Conservation (phyloP, 2,113 vertebrate genomes). For the Tupaia tana region DNA sequence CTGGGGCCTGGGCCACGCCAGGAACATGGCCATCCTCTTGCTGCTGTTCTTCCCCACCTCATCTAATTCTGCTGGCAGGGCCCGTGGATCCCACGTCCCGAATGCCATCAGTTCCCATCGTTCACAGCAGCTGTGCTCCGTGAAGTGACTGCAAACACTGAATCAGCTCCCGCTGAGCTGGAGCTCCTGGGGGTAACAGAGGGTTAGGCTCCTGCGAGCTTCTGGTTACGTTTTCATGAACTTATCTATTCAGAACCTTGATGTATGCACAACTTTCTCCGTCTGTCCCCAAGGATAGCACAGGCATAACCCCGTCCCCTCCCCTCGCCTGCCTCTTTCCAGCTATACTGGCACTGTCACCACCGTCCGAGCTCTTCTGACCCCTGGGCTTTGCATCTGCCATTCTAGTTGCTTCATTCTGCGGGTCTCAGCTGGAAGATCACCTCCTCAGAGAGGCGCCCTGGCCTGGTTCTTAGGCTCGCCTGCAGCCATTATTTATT, state of each 20-base stretch:
- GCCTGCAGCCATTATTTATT: neutral
- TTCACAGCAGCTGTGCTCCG: neutral
- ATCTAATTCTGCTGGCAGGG: neutral
- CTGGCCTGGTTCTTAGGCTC: too few relatives aligned
- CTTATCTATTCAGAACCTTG: neutral
- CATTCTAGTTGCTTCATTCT: neutral
- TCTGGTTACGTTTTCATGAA: neutral
- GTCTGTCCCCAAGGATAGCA: rapidly evolving
- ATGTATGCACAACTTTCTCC: neutral
- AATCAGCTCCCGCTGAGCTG: neutral
- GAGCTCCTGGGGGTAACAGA: neutral
- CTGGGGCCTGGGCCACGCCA: neutral
- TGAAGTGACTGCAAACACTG: rapidly evolving
- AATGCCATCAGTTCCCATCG: neutral
- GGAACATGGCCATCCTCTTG: neutral
- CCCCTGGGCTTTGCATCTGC: rapidly evolving
- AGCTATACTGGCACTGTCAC: rapidly evolving
- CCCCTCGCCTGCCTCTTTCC: neutral
- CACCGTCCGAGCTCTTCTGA: too few relatives aligned
- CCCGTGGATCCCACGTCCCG: neutral
- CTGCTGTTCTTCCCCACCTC: neutral
- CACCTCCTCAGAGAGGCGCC: neutral
- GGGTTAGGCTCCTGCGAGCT: neutral
- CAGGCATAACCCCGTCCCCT: rapidly evolving
- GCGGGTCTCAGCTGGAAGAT: neutral